Evolutionary conservation across 2,113 vertebrate species (phyloP).

Genomic region (Scortum barcoo): DNA sequence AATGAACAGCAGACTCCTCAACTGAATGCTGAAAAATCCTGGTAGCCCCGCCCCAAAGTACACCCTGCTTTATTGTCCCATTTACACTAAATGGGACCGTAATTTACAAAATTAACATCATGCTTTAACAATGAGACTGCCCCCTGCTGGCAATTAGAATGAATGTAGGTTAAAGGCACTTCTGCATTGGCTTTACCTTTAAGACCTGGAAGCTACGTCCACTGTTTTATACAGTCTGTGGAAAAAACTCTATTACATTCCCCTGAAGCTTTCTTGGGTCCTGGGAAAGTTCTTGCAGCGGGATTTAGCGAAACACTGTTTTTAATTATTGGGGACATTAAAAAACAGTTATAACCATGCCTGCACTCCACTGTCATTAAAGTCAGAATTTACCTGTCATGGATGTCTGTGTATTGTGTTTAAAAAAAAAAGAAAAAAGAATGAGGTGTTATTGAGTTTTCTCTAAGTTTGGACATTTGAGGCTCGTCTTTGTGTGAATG

Average conservation of each 20-base stretch:
- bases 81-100: too few relatives aligned
- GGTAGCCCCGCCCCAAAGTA: too few relatives aligned
- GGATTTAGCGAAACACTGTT: background rate
- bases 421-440: background rate
- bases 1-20: too few relatives aligned
- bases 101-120: too few relatives aligned
- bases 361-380: background rate
- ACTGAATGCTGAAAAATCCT: too few relatives aligned
- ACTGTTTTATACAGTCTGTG: too few relatives aligned
- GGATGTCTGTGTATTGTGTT: background rate
- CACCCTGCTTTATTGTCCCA: too few relatives aligned
- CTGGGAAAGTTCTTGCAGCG: background rate
- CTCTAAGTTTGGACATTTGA: background rate
- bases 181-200: too few relatives aligned
- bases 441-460: background rate
- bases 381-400: background rate
- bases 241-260: background rate
- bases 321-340: background rate
- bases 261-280: background rate
- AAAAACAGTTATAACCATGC: background rate
- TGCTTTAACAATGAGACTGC: too few relatives aligned
- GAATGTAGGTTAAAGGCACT: too few relatives aligned
- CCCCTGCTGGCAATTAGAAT: too few relatives aligned
- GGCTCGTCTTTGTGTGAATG: background rate
- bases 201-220: too few relatives aligned